A percentile compares a stretch with the other conserved stretches of the same genome.
These are phyloP conservation scores for Oryzias dopingdopingensis DNA, from an alignment of 2,797 vertebrate species.

Conservation along the genomic window DNA sequence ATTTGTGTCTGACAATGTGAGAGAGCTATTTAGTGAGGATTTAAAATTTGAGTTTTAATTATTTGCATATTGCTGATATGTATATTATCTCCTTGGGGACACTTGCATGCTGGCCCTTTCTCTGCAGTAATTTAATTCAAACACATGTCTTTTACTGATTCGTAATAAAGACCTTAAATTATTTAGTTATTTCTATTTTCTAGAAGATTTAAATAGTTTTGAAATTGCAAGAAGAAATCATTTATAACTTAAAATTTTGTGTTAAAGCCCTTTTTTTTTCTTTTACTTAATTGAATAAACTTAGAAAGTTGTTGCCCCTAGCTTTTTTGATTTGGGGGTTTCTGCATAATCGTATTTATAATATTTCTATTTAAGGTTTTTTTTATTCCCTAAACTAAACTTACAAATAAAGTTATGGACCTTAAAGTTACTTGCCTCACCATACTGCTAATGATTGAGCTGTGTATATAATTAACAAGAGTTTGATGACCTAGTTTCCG, in stretches of 20 bases:
- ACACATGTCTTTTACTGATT: background rate
- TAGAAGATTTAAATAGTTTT: too few relatives aligned
- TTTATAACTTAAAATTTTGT: too few relatives aligned
- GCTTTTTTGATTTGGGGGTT: too few relatives aligned
- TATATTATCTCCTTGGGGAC: conserved; percentile 18
- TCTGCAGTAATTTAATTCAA: conserved; percentile 16
- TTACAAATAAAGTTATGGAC: too few relatives aligned
- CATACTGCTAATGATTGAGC: conserved; percentile 21
- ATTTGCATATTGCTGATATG: conserved; percentile 33
- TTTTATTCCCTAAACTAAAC: background rate
- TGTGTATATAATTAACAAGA: conserved; percentile 53
- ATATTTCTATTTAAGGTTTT: background rate
- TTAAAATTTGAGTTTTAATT: conserved; percentile 24
- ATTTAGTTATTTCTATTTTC: too few relatives aligned
- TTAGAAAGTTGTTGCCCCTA: too few relatives aligned
- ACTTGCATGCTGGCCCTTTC: conserved; percentile 20
- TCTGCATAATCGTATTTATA: too few relatives aligned
- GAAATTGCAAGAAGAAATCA: too few relatives aligned
- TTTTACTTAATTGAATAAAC: too few relatives aligned
- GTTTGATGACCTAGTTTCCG: conserved; percentile 42
- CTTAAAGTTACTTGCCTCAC: background rate
- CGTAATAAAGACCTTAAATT: too few relatives aligned
- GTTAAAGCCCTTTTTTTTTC: too few relatives aligned
- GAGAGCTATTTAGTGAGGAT: conserved; percentile 25
- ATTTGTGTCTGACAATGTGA: conserved; percentile 25